These are phyloP conservation scores for Onychostoma macrolepis DNA, from an alignment of 2,113 vertebrate genomes.

Conservation along the genomic window DNA sequence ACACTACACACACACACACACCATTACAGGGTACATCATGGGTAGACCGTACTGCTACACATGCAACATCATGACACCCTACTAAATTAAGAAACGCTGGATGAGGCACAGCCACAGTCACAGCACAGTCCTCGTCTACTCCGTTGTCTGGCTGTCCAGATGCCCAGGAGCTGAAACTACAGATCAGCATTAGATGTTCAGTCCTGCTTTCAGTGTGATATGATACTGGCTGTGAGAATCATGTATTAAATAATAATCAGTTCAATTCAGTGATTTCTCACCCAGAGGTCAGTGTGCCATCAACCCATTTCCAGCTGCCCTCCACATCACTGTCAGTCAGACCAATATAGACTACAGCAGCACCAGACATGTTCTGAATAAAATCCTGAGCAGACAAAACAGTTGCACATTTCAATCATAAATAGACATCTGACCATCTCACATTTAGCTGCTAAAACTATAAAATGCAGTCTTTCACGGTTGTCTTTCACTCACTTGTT, in stretches of 20 bases:
- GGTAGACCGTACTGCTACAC: too few relatives aligned
- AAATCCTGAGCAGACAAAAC: neutral
- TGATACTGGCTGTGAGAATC: constrained; percentile 23
- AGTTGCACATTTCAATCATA: neutral
- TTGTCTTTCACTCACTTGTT: neutral
- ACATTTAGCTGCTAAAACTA: neutral
- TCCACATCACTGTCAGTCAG: neutral
- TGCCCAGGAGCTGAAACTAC: neutral
- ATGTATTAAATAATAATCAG: neutral
- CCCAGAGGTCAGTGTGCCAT: neutral
- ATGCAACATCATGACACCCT: too few relatives aligned
- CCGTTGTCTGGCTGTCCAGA: neutral
- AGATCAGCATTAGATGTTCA: neutral
- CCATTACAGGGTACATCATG: too few relatives aligned
- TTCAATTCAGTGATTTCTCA: constrained; percentile 12
- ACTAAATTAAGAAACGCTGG: too few relatives aligned
- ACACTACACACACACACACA: too few relatives aligned
- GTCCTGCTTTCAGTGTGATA: neutral
- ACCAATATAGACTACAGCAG: neutral
- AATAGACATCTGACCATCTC: neutral
- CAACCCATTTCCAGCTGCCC: neutral
- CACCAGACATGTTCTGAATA: neutral
- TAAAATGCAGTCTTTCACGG: too few relatives aligned
- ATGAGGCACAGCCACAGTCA: too few relatives aligned
- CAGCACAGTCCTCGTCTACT: too few relatives aligned